Conservation (phyloP, 1,140 invertebrate species). For the Pectinophora gossypiella region DNA sequence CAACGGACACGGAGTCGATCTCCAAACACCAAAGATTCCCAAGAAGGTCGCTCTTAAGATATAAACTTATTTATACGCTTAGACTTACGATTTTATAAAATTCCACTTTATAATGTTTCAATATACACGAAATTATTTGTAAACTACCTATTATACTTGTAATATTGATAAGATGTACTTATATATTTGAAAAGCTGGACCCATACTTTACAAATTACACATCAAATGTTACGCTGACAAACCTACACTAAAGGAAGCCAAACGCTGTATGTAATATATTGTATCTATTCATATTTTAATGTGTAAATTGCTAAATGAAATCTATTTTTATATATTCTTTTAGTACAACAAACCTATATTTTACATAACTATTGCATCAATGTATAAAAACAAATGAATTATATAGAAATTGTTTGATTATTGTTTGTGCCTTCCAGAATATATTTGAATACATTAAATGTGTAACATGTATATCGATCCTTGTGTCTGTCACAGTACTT, state of each 20-base stretch:
- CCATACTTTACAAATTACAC: no score
- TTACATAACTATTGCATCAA: conserved; percentile 38
- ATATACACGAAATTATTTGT: conserved; percentile 44
- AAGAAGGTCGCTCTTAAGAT: conserved; percentile 62
- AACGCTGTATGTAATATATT: conserved; percentile 17
- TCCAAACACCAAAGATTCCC: conserved; percentile 61
- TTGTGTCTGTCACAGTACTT: conserved; percentile 34
- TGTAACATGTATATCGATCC: conserved; percentile 15
- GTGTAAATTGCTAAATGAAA: conserved; percentile 60
- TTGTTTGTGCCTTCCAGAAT: conserved; percentile 65
- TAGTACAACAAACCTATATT: conserved; percentile 39
- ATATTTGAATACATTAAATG: conserved; percentile 33
- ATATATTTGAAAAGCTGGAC: no score
- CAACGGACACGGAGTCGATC: conserved; percentile 19
- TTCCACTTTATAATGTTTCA: conserved; percentile 55
- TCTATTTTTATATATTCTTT: conserved; percentile 67
- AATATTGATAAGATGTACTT: conserved; percentile 11
- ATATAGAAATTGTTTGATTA: conserved; percentile 34
- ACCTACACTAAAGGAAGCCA: conserved; percentile 12
- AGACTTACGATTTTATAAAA: conserved; percentile 45
- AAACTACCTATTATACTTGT: conserved; percentile 13
- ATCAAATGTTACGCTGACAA: no score
- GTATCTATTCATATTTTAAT: conserved; percentile 43
- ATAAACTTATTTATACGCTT: conserved; percentile 33
- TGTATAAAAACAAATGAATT: conserved; percentile 25